Conservation (phyloP, 2,113 vertebrate genomes). For the Gymnobelideus leadbeateri region DNA sequence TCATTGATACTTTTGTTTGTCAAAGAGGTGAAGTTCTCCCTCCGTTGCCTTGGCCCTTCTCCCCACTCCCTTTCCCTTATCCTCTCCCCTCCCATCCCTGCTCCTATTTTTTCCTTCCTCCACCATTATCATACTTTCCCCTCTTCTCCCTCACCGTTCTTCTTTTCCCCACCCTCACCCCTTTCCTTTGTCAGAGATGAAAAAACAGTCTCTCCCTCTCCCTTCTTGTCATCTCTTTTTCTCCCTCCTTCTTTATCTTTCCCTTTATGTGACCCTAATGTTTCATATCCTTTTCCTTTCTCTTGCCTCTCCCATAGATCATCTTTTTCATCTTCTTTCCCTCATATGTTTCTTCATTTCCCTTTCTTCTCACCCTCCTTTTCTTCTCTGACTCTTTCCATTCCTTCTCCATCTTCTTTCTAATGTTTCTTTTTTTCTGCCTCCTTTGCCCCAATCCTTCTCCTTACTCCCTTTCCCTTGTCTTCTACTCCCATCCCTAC, state of each 20-base stretch:
- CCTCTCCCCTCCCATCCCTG: slow-evolving; percentile 2
- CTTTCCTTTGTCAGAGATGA: background rate
- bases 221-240: background rate
- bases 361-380: background rate
- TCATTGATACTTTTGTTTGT: background rate
- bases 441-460: background rate
- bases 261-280: background rate
- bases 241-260: background rate
- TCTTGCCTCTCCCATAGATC: background rate
- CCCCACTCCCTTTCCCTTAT: background rate
- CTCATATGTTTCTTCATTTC: background rate
- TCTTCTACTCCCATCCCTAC: slow-evolving; percentile 15
- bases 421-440: background rate
- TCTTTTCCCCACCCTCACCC: too few relatives aligned
- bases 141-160: too few relatives aligned
- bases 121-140: too few relatives aligned
- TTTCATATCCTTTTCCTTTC: background rate
- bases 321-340: background rate
- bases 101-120: background rate
- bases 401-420: background rate
- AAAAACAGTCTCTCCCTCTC: background rate
- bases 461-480: background rate
- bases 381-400: slow-evolving; percentile 3
- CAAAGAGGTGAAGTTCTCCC: background rate
- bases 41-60: background rate